Percentiles rank a stretch among this genome's conserved stretches.
Evolutionary conservation across 2,888 invertebrate genomes (phyloP).

Genomic region (Agapetus fuscipes): DNA sequence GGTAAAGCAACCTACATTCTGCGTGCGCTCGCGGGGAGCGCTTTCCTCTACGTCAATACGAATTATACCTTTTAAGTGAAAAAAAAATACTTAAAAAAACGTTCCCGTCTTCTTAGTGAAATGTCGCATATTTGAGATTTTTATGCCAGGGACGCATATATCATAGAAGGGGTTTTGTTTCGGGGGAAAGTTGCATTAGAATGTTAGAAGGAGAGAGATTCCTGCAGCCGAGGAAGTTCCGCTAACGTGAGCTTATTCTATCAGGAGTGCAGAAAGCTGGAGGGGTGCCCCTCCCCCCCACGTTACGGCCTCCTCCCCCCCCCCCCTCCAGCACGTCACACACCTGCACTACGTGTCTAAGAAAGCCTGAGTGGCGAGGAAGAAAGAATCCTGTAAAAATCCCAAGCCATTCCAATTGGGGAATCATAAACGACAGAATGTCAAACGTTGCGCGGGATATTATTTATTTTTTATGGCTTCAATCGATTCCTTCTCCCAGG

Average conservation of each 20-base stretch:
- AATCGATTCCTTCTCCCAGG: neutral
- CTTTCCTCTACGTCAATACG: slow-evolving; percentile 1
- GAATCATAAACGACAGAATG: slow-evolving; percentile 23
- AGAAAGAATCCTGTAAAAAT: slow-evolving; percentile 31
- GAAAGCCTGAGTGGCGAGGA: slow-evolving; percentile 8
- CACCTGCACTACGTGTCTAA: slow-evolving; percentile 9
- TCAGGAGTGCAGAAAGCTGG: slow-evolving; percentile 13
- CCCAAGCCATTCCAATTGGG: slow-evolving; percentile 30
- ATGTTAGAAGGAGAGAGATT: slow-evolving; percentile 20
- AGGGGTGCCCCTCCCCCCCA: neutral
- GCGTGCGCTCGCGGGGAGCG: neutral
- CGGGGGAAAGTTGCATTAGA: neutral
- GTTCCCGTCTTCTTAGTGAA: slow-evolving; percentile 9
- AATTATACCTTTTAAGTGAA: neutral
- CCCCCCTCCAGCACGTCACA: too few relatives aligned
- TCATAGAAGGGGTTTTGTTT: neutral
- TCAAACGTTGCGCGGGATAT: slow-evolving; percentile 17
- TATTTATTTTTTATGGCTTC: neutral
- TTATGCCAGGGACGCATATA: slow-evolving; percentile 9
- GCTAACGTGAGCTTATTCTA: slow-evolving; percentile 19
- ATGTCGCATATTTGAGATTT: slow-evolving; percentile 17
- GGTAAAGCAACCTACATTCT: slow-evolving; percentile 7
- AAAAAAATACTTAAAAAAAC: slow-evolving; percentile 8
- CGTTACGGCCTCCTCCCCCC: too few relatives aligned
- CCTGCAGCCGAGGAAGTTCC: slow-evolving; percentile 15